A percentile compares a stretch with the other conserved stretches of the same genome.
These are phyloP conservation scores for Rhimphoctona megacephalus DNA, from an alignment of 2,888 invertebrate species.

Conservation along the genomic window DNA sequence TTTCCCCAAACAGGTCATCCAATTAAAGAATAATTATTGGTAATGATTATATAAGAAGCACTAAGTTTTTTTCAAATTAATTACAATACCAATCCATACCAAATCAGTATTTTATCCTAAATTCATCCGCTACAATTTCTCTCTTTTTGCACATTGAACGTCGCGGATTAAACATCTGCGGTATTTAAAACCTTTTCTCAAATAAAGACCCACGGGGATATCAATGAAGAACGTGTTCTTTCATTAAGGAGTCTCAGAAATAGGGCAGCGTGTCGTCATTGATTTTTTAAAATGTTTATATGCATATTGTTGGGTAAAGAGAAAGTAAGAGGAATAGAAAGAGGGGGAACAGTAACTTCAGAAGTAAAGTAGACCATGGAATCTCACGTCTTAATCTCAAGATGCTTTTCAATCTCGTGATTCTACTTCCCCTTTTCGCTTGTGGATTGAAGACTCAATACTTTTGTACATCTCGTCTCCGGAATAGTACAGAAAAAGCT, in stretches of 20 bases:
- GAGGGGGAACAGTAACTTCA: slow-evolving; percentile 5
- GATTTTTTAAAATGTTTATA: slow-evolving; percentile 53
- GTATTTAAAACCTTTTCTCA: not conserved
- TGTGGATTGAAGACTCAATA: slow-evolving; percentile 41
- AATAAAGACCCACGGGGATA: not conserved
- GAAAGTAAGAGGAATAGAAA: slow-evolving; percentile 7
- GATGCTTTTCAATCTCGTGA: slow-evolving; percentile 65
- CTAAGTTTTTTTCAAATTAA: not conserved
- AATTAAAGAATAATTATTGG: not conserved
- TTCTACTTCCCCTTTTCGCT: slow-evolving; percentile 34
- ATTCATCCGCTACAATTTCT: not conserved
- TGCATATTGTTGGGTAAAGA: slow-evolving; percentile 7
- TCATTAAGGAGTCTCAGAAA: slow-evolving; percentile 50
- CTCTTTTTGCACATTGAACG: not conserved
- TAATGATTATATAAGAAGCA: not conserved
- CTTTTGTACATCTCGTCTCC: slow-evolving; percentile 8
- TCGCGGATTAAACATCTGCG: not conserved
- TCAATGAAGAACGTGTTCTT: slow-evolving; percentile 36
- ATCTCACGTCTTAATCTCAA: slow-evolving; percentile 76
- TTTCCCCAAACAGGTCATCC: not conserved
- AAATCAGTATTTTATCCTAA: not conserved
- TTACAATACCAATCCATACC: not conserved
- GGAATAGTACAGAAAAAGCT: slow-evolving; percentile 15
- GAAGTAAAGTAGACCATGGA: slow-evolving; percentile 54
- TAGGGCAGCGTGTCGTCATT: slow-evolving; percentile 66